Evolutionary conservation across 2,797 vertebrate genomes (phyloP), one percentile per base, ranked within the genome.

Genomic region (Poecile montanus): DNA sequence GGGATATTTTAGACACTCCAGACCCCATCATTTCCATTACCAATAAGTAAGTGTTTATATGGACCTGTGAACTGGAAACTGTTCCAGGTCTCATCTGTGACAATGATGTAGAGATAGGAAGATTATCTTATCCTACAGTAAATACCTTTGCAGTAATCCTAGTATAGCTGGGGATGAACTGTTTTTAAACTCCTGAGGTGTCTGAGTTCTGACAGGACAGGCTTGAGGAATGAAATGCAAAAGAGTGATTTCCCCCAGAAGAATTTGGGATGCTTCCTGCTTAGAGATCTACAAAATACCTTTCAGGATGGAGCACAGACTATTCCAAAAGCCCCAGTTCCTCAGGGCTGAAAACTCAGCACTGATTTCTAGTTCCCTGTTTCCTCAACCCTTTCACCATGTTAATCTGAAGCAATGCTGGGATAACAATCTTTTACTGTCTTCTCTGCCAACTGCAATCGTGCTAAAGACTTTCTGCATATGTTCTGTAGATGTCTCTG

Each of bases 391-490:
- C 53, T 77, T 50, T 14, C 3, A 0, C 51, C 54, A 23, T 0
- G 0, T 27, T 44, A 10, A 45, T 61, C 36, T 34, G 26, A 32
- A 66, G 22, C n/a, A 61, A 26, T 0, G 0, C 7, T 3, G 2
- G 29, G 40, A 66, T 68, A 30, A 44, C 26, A 70, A 13, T 25
- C 25, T 23, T 47, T 72, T 36, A 2, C 45, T 44, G 10, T n/a
- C 66, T 61, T 47, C 73, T 76, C 30, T 77, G 63, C 48, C 63
- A 88, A 30, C 8, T 40, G 27, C 40, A 45, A 2, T 63, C 30
- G 14, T 80, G 48, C 56, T 80, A 10, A 80, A 91, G 32, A 23
- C 23, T 81, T 44, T 32, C 42, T 67, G 34, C n/a, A 8, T 13
- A 26, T 11, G 20, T 51, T 88, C 62, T 51, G 47, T 48, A 50